Base-by-base conservation (phyloP, 1,140 invertebrate genomes). In the Holotrichia oblita region DNA sequence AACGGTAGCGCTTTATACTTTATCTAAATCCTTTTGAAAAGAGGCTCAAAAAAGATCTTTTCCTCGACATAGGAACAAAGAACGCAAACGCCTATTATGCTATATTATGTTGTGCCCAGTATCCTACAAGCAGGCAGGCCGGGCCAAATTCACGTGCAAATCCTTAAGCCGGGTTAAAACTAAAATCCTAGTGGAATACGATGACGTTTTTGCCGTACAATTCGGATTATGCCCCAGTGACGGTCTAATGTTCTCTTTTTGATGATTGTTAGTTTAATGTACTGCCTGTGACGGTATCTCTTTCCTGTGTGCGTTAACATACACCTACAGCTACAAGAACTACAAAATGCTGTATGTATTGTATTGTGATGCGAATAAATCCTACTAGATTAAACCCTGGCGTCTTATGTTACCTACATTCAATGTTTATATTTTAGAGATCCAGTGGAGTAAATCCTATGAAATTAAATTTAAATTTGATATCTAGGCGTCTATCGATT, bases 91-190 rank as follows among this genome's bases (percentile, higher is more conserved):
- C 48, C 14, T 55, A 55, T 55, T 55, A 55, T 2, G 48, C 6
- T 55, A 55, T 55, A 55, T 55, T 55, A 55, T 17, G 14, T 55
- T 17, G 48, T 55, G n/a, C 17, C 12, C 14, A 14, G 14, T 55
- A 55, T 55, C 48, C 48, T n/a, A 17, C 2, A 20, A 55, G 48
- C 48, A 17, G 14, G 48, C 14, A 17, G 48, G 14, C 48, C 12
- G 17, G 48, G 14, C 12, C 14, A 17, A 55, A 17, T 55, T 55
- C 48, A 55, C 48, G 48, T 55, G n/a, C 48, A 55, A 55, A 55
- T 55, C 48, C 48, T 55, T 55, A 55, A 55, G 48, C 48, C 48
- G 48, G 48, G 48, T 55, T 55, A 55, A 55, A 55, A 6, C 48
- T 17, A 17, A 17, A 55, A 55, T 55, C 48, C 48, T 55, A 2